These are phyloP conservation scores for Naso thynnoides DNA, from an alignment of 2,797 vertebrate species.

Conservation along the genomic window DNA sequence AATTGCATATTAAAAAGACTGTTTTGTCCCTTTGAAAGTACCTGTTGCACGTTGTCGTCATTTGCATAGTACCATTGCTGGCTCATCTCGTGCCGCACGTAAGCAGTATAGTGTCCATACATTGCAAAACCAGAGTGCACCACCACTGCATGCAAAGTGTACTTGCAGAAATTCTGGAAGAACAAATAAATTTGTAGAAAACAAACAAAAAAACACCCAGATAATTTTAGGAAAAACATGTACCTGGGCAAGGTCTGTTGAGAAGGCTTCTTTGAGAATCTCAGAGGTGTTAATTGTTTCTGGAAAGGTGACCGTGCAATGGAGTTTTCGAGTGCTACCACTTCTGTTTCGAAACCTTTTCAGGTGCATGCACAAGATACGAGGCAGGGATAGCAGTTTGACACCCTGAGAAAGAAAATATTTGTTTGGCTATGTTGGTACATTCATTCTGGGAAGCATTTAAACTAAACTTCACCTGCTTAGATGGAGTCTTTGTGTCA, in stretches of 20 bases:
- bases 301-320: constrained; percentile 72
- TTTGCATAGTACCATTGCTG: constrained; percentile 74
- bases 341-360: constrained; percentile 69
- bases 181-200: constrained; percentile 11
- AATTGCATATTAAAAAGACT: not conserved
- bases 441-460: not conserved
- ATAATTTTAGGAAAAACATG: not conserved
- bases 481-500: constrained; percentile 61
- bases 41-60: constrained; percentile 62
- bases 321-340: constrained; percentile 63
- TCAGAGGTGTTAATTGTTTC: constrained; percentile 66
- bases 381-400: constrained; percentile 76
- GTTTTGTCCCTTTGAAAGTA: constrained; percentile 26
- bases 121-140: constrained; percentile 69
- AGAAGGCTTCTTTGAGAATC: constrained; percentile 18
- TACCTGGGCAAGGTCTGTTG: constrained; percentile 56
- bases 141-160: constrained; percentile 80
- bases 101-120: constrained; percentile 83
- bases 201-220: not conserved
- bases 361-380: constrained; percentile 79
- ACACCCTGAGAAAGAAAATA: constrained; percentile 57
- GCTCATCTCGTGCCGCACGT: constrained; percentile 39
- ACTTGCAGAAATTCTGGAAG: constrained; percentile 62
- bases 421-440: not conserved
- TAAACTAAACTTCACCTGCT: constrained; percentile 59